Evolutionary conservation across 2,888 invertebrate genomes (phyloP), one percentile per base, ranked within the genome.

Genomic region (Cantharis rustica): DNA sequence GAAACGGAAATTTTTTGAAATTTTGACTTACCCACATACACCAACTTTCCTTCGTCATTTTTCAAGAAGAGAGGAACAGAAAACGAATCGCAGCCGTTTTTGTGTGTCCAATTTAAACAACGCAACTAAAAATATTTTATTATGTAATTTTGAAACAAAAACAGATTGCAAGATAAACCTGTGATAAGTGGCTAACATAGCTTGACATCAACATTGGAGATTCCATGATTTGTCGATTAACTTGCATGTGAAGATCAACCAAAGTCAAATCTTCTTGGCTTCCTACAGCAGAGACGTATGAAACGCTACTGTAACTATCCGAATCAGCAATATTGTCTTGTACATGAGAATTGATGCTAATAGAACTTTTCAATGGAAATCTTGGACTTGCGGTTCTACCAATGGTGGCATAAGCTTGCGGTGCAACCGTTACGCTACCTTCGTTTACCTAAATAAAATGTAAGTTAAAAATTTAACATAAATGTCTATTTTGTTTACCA

Each of bases 131-230:
- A 79, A 68, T n/a, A 47, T 47, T 47, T 20, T 23, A 11, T 20
- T 15, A 68, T n/a, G 10, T 68, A 68, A 47, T 47, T 47, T 47
- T n/a, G 7, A 2, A 47, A n/a, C 4, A 47, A n/a, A 47, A 47
- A 0, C 7, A n/a, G 0, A 47, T 47, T 47, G 47, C 7, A 16
- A 64, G 26, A 31, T 86, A 89, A 82, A 94, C 94, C 89, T 97
- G 97, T 3, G 97, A 96, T 84, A 98, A 89, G 87, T 98, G 97
- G 83, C 94, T 94, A 86, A 96, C 93, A 86, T 98, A 98, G 85
- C 97, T 97, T 4, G 97, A 95, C 96, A 98, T 97, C 0, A 98
- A 89, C 72, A 98, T 89, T 0, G 98, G 97, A 0, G 98, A 98
- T 84, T 98, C 96, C 7, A 96, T 94, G 79, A 98, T 98, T 0